Percentiles rank a stretch among this genome's conserved stretches.
These are phyloP conservation scores for Dendrocincla tyrannina DNA, from an alignment of 2,797 vertebrate genomes.

Conservation along the genomic window DNA sequence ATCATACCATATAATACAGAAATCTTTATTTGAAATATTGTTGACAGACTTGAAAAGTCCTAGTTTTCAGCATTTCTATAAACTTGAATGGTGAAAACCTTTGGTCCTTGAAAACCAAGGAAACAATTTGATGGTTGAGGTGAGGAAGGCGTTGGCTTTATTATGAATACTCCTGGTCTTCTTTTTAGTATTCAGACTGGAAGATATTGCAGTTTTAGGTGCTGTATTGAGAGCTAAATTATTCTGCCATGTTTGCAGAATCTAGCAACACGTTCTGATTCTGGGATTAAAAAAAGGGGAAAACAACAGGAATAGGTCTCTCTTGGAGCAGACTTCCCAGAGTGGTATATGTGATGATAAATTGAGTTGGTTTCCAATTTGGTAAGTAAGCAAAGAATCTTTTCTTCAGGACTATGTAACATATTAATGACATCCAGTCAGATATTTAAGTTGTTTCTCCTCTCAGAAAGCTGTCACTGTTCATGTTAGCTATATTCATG, in stretches of 20 bases:
- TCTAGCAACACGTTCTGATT: conserved; percentile 29
- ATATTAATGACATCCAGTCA: conserved; percentile 66
- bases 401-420: conserved; percentile 57
- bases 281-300: neutral
- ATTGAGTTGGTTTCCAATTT: conserved; percentile 50
- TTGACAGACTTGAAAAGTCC: neutral
- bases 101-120: neutral
- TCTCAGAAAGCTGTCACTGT: conserved; percentile 58
- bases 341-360: conserved; percentile 45
- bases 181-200: neutral
- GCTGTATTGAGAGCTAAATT: conserved; percentile 10
- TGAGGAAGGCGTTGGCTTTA: neutral
- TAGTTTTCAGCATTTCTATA: neutral
- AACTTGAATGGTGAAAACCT: neutral
- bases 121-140: neutral
- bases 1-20: conserved; percentile 3
- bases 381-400: conserved; percentile 46
- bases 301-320: conserved; percentile 3
- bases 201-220: neutral
- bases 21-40: neutral
- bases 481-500: conserved; percentile 51
- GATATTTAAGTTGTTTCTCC: conserved; percentile 66
- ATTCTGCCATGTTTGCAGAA: conserved; percentile 19
- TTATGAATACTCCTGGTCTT: neutral
- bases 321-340: conserved; percentile 56